These are phyloP conservation scores for Anseranas semipalmata DNA, from an alignment of 2,113 vertebrate genomes.

Conservation along the genomic window DNA sequence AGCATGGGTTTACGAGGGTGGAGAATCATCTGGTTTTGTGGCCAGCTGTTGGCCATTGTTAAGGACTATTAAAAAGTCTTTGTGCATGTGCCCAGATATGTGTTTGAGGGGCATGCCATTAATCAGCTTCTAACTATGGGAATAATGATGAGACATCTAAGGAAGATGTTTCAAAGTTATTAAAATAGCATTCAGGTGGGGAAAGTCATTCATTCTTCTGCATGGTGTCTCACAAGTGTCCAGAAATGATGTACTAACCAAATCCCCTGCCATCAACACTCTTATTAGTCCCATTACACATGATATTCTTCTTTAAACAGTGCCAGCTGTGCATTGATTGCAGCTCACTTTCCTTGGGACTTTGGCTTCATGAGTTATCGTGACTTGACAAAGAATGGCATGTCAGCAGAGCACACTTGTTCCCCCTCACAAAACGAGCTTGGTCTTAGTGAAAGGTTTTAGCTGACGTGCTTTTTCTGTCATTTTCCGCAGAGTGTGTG, in stretches of 20 bases:
- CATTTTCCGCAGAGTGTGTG: not conserved
- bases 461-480: not conserved
- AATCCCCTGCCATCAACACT: not conserved
- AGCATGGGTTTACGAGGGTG: constrained; percentile 49
- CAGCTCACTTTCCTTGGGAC: not conserved
- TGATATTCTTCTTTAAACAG: not conserved
- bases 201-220: not conserved
- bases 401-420: not conserved
- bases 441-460: not conserved
- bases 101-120: constrained; percentile 49
- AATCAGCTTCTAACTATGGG: constrained; percentile 57
- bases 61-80: constrained; percentile 54
- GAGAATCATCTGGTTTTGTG: constrained; percentile 66
- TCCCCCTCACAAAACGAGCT: not conserved
- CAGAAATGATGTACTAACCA: not conserved
- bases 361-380: not conserved
- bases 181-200: constrained; percentile 48
- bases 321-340: not conserved
- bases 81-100: constrained; percentile 56
- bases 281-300: not conserved
- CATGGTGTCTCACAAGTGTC: not conserved
- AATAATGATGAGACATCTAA: constrained; percentile 44
- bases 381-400: not conserved
- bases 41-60: constrained; percentile 70
- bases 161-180: constrained; percentile 4